A percentile compares a stretch with the other conserved stretches of the same genome.
These are phyloP conservation scores for Propithecus deckenii DNA, from an alignment of 2,797 vertebrate species.

Conservation along the genomic window DNA sequence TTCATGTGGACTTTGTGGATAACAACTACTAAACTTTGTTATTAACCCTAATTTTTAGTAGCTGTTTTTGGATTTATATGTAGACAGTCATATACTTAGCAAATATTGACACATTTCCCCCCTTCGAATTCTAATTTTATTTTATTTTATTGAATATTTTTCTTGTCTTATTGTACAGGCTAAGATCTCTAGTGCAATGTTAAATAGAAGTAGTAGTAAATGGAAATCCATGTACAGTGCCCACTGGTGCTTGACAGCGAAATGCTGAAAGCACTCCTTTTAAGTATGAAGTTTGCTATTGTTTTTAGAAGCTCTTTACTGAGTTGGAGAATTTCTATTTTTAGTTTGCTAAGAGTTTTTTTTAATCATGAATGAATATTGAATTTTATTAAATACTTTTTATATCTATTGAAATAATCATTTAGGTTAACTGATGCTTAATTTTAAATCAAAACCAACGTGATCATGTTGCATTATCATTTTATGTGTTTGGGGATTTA, in stretches of 20 bases:
- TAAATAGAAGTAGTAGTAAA: neutral
- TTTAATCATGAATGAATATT: neutral
- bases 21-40: neutral
- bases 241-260: neutral
- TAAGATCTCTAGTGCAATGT: neutral
- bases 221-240: neutral
- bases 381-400: neutral
- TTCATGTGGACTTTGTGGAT: neutral
- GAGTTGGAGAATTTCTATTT: conserved; percentile 14
- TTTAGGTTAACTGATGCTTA: neutral
- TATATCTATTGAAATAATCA: neutral
- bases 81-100: neutral
- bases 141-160: neutral
- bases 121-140: neutral
- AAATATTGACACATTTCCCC: neutral
- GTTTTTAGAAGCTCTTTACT: neutral
- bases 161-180: neutral
- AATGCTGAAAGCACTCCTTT: neutral
- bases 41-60: neutral
- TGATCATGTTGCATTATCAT: neutral
- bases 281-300: neutral
- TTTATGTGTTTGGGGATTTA: neutral
- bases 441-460: neutral
- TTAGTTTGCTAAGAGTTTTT: neutral
- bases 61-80: neutral